Evolutionary conservation across 2,113 vertebrate genomes (phyloP).

Genomic region (Irena cyanogastra): DNA sequence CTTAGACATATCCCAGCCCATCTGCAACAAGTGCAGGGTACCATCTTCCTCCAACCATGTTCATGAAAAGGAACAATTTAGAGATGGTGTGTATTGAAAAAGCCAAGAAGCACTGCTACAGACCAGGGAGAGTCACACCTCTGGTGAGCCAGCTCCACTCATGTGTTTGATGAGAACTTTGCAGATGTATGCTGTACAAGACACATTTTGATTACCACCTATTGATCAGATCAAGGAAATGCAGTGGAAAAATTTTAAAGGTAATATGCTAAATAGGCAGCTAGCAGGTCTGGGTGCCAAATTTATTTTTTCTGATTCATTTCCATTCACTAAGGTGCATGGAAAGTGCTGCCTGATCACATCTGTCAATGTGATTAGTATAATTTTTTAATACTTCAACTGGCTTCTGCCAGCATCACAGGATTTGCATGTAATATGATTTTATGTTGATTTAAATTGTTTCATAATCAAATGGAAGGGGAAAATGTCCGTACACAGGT

Average conservation of each 20-base stretch:
- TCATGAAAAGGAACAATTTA: neutral
- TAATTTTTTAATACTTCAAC: neutral
- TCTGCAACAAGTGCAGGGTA: neutral
- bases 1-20: neutral
- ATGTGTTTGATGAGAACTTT: neutral
- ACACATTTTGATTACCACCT: neutral
- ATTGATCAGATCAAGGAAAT: neutral
- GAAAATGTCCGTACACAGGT: neutral
- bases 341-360: neutral
- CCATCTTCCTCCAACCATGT: neutral
- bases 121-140: neutral
- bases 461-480: neutral
- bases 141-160: neutral
- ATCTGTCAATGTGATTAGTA: neutral
- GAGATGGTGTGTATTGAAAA: neutral
- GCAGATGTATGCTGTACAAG: neutral
- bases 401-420: neutral
- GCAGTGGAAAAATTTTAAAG: neutral
- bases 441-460: neutral
- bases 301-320: neutral
- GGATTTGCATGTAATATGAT: neutral
- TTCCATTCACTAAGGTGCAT: neutral
- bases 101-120: neutral
- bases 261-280: neutral
- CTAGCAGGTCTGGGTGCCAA: neutral